Conservation (phyloP, 2,888 invertebrate genomes). For the Drosophila borealis region DNA sequence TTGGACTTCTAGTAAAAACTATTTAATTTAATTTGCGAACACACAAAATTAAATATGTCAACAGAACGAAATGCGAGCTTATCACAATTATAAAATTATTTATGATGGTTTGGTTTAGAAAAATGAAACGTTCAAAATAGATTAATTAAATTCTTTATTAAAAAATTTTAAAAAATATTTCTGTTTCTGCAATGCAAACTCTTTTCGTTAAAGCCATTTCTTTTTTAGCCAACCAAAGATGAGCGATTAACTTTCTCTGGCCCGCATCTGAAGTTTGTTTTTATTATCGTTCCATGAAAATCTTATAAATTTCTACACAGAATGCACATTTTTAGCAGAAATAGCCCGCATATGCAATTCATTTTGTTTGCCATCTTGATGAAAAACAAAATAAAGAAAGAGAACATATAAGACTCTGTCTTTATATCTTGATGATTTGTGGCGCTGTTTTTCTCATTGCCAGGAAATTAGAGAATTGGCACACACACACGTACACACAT, state of each 20-base stretch:
- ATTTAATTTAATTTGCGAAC: no score
- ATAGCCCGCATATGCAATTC: constrained; percentile 45
- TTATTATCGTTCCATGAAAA: constrained; percentile 16
- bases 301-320: constrained; percentile 9
- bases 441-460: constrained; percentile 55
- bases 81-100: no score
- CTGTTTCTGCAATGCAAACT: no score
- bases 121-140: no score
- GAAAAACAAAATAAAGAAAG: constrained; percentile 4
- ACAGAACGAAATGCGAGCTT: no score
- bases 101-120: no score
- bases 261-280: constrained; percentile 7
- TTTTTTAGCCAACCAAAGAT: not conserved
- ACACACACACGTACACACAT: constrained; percentile 31
- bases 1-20: not conserved
- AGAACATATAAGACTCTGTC: constrained; percentile 23
- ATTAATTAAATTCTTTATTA: no score
- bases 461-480: constrained; percentile 69
- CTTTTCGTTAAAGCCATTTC: not conserved
- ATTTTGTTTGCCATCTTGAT: constrained; percentile 39
- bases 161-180: no score
- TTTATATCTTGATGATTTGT: constrained; percentile 67
- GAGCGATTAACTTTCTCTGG: not conserved
- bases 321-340: constrained; percentile 23
- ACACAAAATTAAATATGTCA: no score